Percentiles rank a stretch among this genome's conserved stretches.
Evolutionary conservation across 2,113 vertebrate genomes (phyloP).

Genomic region (Aplodontia rufa): DNA sequence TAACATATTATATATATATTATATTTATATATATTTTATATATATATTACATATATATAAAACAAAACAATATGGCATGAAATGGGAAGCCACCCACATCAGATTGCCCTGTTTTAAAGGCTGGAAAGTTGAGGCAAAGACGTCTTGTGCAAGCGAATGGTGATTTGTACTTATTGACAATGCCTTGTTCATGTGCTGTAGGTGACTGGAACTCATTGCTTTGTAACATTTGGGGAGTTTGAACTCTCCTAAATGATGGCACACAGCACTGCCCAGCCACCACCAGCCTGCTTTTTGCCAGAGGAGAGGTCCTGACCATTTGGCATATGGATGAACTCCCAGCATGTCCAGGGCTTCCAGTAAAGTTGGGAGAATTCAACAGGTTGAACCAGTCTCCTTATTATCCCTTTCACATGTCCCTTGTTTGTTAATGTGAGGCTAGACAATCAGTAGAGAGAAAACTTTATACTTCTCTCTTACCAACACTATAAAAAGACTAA

Average conservation of each 20-base stretch:
- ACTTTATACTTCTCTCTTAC: neutral
- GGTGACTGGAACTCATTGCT: neutral
- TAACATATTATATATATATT: too few species aligned
- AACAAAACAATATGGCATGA: neutral
- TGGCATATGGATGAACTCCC: neutral
- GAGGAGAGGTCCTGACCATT: accelerated
- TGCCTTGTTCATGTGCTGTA: neutral
- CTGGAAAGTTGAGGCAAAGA: neutral
- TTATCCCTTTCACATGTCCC: neutral
- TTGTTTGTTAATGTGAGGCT: neutral
- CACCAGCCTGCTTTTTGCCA: neutral
- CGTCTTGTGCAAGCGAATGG: accelerated
- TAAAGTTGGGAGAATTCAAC: neutral
- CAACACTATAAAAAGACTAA: neutral
- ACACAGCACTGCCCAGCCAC: neutral
- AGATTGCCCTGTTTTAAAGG: neutral
- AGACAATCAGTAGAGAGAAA: neutral
- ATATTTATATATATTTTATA: too few species aligned
- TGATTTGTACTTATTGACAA: neutral
- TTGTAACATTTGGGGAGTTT: neutral
- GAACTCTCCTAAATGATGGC: accelerated
- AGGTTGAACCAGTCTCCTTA: neutral
- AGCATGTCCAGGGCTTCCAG: neutral
- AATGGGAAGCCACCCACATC: neutral
- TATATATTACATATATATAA: too few species aligned